Conservation (phyloP, 2,888 invertebrate genomes). For the Ephialtes manifestator region DNA sequence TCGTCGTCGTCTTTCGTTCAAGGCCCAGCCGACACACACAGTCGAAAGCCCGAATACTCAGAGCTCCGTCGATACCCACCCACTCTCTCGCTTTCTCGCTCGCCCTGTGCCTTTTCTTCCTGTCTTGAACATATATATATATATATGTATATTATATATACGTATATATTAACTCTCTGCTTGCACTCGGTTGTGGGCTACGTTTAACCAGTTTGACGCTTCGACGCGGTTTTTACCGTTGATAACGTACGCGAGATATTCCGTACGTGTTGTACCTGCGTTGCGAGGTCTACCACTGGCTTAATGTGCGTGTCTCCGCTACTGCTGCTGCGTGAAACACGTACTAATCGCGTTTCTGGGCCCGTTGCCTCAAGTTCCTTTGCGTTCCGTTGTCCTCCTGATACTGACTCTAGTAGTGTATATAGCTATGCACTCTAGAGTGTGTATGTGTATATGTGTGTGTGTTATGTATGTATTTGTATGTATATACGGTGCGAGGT, state of each 20-base stretch:
- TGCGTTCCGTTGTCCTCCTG: conserved; percentile 25
- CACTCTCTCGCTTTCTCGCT: neutral
- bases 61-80: conserved; percentile 1
- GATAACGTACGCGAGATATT: neutral
- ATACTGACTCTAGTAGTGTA: conserved; percentile 5
- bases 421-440: neutral
- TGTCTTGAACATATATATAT: neutral
- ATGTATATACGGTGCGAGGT: conserved; percentile 29
- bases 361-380: conserved; percentile 14
- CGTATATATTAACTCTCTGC: neutral
- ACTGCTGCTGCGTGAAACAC: conserved; percentile 5
- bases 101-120: neutral
- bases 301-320: neutral
- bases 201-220: conserved; percentile 18
- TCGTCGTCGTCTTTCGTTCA: neutral
- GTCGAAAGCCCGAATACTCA: conserved; percentile 5
- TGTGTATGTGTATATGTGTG: neutral
- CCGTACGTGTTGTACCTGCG: conserved; percentile 35
- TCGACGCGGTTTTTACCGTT: conserved; percentile 31
- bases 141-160: neutral
- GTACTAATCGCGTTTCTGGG: conserved; percentile 12
- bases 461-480: neutral
- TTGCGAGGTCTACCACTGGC: neutral
- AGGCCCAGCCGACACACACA: conserved; percentile 1
- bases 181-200: neutral